Evolutionary conservation across 2,797 vertebrate genomes (phyloP).

Genomic region (Chrosomus eos): DNA sequence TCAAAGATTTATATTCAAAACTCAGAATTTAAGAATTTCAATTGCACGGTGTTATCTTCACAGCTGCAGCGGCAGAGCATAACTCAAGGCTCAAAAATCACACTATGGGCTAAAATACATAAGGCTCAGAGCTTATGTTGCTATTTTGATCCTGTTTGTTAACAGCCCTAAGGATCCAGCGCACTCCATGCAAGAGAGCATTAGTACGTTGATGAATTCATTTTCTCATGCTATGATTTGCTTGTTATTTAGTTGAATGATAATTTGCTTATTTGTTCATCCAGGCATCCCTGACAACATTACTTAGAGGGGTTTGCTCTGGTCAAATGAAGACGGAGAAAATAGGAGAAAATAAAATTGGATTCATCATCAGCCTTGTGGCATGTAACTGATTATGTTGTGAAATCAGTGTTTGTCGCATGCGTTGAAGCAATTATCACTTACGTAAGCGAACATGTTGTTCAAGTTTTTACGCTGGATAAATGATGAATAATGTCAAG

Average conservation of each 20-base stretch:
- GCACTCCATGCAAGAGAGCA: conserved; percentile 4
- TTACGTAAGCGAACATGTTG: not conserved
- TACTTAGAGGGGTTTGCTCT: not conserved
- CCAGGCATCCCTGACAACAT: not conserved
- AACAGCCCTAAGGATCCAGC: conserved; percentile 18
- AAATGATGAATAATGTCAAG: conserved; percentile 1
- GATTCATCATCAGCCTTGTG: not conserved
- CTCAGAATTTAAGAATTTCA: conserved; percentile 2
- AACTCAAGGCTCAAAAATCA: conserved; percentile 25
- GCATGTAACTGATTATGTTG: conserved; percentile 27
- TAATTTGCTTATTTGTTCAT: conserved; percentile 8
- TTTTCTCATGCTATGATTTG: conserved; percentile 2
- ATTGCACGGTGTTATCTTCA: conserved; percentile 30
- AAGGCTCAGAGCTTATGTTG: conserved; percentile 26
- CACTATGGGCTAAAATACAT: conserved; percentile 36
- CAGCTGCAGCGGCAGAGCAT: conserved; percentile 21
- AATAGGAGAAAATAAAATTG: not conserved
- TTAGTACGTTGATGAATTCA: not conserved
- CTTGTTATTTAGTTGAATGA: not conserved
- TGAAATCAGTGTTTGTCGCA: conserved; percentile 27
- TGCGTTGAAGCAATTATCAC: conserved; percentile 34
- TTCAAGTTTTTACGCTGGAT: not conserved
- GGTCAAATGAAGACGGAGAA: conserved; percentile 27
- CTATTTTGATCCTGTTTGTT: conserved; percentile 40
- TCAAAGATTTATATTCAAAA: conserved; percentile 22